A percentile compares a stretch with the other conserved stretches of the same genome.
Evolutionary conservation across 2,797 vertebrate species (phyloP).

Genomic region (Hemibagrus guttatus): DNA sequence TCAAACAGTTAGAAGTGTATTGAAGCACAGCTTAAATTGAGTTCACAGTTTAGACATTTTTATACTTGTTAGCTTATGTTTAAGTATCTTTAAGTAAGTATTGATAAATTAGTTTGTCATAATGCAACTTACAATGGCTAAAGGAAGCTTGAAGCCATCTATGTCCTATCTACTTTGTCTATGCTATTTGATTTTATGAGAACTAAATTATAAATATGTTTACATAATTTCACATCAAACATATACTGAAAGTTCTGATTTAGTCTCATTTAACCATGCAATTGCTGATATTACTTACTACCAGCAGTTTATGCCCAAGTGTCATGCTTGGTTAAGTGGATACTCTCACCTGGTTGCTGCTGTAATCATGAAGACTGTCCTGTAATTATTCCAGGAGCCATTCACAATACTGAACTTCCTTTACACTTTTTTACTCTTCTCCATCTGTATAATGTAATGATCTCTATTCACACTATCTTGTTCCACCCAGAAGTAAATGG

Average conservation of each 20-base stretch:
- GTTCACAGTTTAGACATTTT: background rate
- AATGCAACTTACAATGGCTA: background rate
- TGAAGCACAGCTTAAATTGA: background rate
- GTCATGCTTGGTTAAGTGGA: background rate
- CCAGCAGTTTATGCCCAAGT: background rate
- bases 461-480: background rate
- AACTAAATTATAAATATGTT: background rate
- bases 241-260: background rate
- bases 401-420: background rate
- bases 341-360: background rate
- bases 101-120: background rate
- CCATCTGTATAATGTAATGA: background rate
- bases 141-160: background rate
- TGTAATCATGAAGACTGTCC: background rate
- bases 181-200: background rate
- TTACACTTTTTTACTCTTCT: background rate
- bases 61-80: background rate
- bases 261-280: background rate
- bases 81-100: background rate
- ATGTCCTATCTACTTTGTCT: background rate
- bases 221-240: background rate
- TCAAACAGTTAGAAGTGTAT: background rate
- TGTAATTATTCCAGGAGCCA: background rate
- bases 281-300: background rate
- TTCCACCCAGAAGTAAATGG: background rate